Evolutionary conservation across 2,797 vertebrate species (phyloP), one percentile per base, ranked within the genome.

Genomic region (Clarias laeviceps): DNA sequence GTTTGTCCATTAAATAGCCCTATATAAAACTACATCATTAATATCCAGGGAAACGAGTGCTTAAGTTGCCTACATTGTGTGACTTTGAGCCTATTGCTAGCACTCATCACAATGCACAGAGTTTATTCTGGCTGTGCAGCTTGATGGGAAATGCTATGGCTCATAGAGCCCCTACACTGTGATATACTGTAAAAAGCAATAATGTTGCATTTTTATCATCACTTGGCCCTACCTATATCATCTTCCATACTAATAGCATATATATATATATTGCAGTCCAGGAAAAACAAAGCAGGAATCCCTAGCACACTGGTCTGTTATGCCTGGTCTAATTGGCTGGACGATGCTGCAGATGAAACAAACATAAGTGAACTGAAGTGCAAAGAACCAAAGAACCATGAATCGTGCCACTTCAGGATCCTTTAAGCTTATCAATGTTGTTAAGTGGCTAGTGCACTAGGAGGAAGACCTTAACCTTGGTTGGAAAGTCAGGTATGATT

Each of bases 151-250:
- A 54, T n/a, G 37, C 45, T 45, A 45, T 15, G 37, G 69, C 34
- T 70, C 69, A 70, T 40, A 70, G 69, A 72, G 24, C 69, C 5
- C 22, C 22, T n/a, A 45, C 15, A 9, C 40, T 15, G 40, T 50
- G 24, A 40, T 73, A 73, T 72, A n/a, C n/a, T n/a, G n/a, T n/a
- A 27, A 73, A 73, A 45, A 50, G 70, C 70, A 50, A n/a, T 50
- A 6, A 27, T 74, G 1, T 27, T 54, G 40, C n/a, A 4, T 45
- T 74, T 74, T 54, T 74, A 54, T 45, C 2, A 50, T 50, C 5
- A 27, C 40, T 17, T 50, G 24, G 1, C 37, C 40, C 24, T 17
- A n/a, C 20, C n/a, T 37, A 24, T 17, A 66, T 32, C 65, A 32
- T 66, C 18, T 15, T 66, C 29, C 29, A 5, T 66, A 32, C 29